These are phyloP conservation scores for Drosophila maculinotata DNA, from an alignment of 2,888 invertebrate species.

Conservation along the genomic window DNA sequence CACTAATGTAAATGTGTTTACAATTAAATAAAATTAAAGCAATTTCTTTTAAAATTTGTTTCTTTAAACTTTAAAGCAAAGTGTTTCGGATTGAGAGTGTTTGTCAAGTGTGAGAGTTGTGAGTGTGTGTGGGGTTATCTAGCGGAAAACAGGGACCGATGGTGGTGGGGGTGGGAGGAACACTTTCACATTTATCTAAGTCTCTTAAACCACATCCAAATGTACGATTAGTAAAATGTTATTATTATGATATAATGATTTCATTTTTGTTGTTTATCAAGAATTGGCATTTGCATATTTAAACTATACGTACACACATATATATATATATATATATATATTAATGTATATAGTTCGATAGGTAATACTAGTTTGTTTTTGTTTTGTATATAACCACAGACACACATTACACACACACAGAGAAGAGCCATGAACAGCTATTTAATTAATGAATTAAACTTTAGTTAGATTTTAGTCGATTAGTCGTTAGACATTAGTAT, in stretches of 20 bases:
- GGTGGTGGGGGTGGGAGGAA: constrained; percentile 7
- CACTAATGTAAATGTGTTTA: constrained; percentile 54
- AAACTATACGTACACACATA: constrained; percentile 41
- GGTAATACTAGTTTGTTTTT: constrained; percentile 76
- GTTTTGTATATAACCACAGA: constrained; percentile 69
- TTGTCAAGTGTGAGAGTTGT: constrained; percentile 15
- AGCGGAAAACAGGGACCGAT: constrained; percentile 16
- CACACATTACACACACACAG: constrained; percentile 70
- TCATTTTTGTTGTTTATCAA: constrained; percentile 53
- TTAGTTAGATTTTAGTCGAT: constrained; percentile 52
- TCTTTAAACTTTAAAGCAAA: constrained; percentile 52
- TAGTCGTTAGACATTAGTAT: constrained; percentile 20
- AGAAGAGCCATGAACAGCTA: constrained; percentile 75
- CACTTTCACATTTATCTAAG: constrained; percentile 75
- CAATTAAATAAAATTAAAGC: constrained; percentile 48
- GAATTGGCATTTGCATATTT: constrained; percentile 74
- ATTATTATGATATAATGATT: constrained; percentile 54
- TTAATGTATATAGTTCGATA: constrained; percentile 60
- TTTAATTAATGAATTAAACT: constrained; percentile 67
- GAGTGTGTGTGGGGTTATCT: constrained; percentile 23
- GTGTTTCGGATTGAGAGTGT: constrained; percentile 4
- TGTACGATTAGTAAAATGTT: constrained; percentile 73
- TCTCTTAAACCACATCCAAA: constrained; percentile 76
- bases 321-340: constrained; percentile 21
- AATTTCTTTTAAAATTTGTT: constrained; percentile 41